These are phyloP conservation scores for Rhaphigaster nebulosa DNA, from an alignment of 2,888 invertebrate genomes.

Conservation along the genomic window DNA sequence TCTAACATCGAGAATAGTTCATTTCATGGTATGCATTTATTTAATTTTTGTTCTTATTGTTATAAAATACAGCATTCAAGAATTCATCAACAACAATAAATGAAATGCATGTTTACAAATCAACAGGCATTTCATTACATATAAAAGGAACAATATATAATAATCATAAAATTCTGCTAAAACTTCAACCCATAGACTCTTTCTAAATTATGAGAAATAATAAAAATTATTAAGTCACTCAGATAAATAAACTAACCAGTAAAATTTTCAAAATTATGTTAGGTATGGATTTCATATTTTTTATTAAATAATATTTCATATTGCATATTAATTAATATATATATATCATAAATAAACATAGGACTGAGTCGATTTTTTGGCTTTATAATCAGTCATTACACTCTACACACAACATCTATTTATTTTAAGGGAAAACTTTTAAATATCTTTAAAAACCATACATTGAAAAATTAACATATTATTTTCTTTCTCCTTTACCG, in stretches of 20 bases:
- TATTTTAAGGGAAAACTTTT: neutral
- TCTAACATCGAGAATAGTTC: no score
- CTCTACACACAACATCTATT: neutral
- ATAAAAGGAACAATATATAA: no score
- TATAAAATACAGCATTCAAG: no score
- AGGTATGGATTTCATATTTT: neutral
- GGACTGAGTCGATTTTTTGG: neutral
- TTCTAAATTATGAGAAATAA: neutral
- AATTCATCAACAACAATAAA: no score
- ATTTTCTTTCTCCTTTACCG: neutral
- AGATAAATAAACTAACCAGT: neutral
- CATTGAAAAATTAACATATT: neutral
- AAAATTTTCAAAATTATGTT: neutral
- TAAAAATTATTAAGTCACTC: neutral
- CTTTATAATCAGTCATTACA: slow-evolving; percentile 4
- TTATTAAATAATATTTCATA: neutral
- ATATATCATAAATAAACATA: neutral
- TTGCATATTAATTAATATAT: neutral
- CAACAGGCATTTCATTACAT: no score
- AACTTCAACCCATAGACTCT: neutral
- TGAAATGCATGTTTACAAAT: no score
- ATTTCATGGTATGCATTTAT: no score
- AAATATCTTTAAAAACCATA: neutral
- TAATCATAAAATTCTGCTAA: neutral
- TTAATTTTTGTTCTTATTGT: no score